Conservation (phyloP, 2,113 vertebrate species). For the Pongo pygmaeus region DNA sequence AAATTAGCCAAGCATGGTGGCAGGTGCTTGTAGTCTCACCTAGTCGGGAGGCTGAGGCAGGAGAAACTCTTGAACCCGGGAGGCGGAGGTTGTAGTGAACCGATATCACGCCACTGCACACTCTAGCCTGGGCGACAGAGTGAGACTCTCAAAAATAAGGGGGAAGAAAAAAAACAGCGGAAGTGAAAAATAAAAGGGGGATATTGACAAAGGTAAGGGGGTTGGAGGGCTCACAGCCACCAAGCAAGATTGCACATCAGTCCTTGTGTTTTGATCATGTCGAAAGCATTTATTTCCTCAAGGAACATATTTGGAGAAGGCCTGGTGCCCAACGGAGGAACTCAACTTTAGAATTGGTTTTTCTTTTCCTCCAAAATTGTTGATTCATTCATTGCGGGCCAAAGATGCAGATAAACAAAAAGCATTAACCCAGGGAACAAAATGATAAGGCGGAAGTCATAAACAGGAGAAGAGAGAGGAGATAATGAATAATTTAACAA, state of each 20-base stretch:
- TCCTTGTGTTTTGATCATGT: not conserved
- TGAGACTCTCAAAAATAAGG: too few species aligned
- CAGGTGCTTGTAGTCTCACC: too few species aligned
- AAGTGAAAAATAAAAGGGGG: not conserved
- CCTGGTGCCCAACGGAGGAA: not conserved
- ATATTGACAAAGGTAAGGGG: not conserved
- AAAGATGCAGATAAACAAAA: slow-evolving; percentile 52
- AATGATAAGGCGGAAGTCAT: slow-evolving; percentile 56
- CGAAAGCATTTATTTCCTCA: not conserved
- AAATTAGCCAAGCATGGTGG: too few species aligned
- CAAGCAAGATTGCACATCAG: not conserved
- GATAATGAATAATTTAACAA: slow-evolving; percentile 73
- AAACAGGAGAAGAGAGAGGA: slow-evolving; percentile 43
- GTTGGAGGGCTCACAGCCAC: not conserved
- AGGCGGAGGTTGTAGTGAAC: too few species aligned
- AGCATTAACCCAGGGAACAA: slow-evolving; percentile 29
- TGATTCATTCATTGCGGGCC: slow-evolving; percentile 64
- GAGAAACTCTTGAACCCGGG: too few species aligned
- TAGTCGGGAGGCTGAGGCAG: too few species aligned
- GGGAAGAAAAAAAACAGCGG: not conserved
- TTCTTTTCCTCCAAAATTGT: not conserved
- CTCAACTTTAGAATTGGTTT: not conserved
- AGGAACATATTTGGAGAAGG: not conserved
- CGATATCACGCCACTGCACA: too few species aligned
- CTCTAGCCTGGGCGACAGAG: too few species aligned